Evolutionary conservation across 2,113 vertebrate genomes (phyloP).

Genomic region (Mionectes macconnelli): DNA sequence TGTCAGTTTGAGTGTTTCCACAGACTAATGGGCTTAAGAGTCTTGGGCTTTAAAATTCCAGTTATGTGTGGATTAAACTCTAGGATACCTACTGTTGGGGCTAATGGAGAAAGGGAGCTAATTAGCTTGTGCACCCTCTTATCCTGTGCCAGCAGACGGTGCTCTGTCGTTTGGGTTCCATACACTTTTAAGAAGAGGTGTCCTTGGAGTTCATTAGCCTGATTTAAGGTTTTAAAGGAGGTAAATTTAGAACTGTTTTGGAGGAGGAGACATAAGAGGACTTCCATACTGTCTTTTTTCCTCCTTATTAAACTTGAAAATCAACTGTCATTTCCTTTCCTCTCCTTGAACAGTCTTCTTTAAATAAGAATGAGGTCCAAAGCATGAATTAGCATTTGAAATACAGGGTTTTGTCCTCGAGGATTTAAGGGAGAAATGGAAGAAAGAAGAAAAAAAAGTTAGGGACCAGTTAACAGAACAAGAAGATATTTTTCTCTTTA

Average conservation of each 20-base stretch:
- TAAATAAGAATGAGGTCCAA: neutral
- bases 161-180: neutral
- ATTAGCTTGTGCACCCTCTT: neutral
- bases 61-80: slow-evolving; percentile 12
- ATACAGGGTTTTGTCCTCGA: neutral
- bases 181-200: neutral
- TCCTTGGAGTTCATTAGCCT: neutral
- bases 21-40: neutral
- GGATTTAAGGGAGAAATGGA: neutral
- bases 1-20: neutral
- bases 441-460: neutral
- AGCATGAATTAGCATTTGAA: slow-evolving; percentile 36
- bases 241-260: neutral
- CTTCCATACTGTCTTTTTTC: neutral
- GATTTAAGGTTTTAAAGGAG: neutral
- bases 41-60: slow-evolving; percentile 1
- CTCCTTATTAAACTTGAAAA: neutral
- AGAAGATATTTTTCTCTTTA: neutral
- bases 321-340: neutral
- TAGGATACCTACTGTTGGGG: neutral
- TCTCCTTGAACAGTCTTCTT: neutral
- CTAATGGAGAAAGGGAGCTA: neutral
- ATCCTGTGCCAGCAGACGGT: neutral
- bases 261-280: neutral
- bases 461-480: neutral